A percentile compares a stretch with the other conserved stretches of the same genome.
These are phyloP conservation scores for Lathamus discolor DNA, from an alignment of 2,113 vertebrate species.

Conservation along the genomic window DNA sequence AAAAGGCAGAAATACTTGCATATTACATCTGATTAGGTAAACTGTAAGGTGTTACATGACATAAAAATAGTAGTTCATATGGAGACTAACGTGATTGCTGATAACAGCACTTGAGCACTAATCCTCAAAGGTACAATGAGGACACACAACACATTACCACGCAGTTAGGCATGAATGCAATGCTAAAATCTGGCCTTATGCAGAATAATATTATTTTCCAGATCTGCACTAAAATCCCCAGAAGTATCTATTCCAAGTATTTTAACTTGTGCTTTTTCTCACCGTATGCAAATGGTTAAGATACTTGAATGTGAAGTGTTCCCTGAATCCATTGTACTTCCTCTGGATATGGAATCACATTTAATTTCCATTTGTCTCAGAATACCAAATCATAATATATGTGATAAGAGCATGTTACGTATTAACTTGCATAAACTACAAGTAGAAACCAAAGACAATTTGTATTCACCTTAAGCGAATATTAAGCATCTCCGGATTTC, in stretches of 20 bases:
- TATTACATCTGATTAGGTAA: neutral
- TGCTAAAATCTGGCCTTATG: neutral
- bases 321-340: neutral
- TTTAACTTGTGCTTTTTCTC: neutral
- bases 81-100: neutral
- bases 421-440: neutral
- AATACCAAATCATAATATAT: neutral
- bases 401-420: neutral
- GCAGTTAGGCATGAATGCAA: neutral
- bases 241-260: neutral
- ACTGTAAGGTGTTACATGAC: neutral
- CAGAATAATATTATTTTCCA: neutral
- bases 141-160: neutral
- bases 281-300: neutral
- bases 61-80: neutral
- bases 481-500: conserved; percentile 6
- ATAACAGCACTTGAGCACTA: neutral
- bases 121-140: neutral
- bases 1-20: neutral
- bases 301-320: neutral
- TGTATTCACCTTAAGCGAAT: conserved; percentile 4
- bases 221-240: neutral
- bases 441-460: conserved; percentile 15
- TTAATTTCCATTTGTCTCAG: neutral
- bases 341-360: neutral